Conservation (phyloP, 2,797 vertebrate species). For the Protosalanx chinensis region DNA sequence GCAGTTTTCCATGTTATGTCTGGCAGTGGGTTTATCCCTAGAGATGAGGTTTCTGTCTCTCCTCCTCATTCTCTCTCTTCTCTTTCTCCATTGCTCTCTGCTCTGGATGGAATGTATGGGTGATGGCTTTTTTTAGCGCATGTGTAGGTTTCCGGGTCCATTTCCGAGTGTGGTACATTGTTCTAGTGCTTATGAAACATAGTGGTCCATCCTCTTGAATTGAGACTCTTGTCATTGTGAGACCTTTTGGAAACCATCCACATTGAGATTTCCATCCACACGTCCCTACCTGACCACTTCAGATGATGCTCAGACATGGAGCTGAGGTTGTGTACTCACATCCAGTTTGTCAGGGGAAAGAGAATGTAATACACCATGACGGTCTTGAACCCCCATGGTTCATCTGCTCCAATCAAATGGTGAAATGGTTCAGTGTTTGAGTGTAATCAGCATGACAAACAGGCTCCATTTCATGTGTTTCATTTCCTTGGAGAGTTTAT, state of each 20-base stretch:
- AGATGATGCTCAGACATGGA: no score
- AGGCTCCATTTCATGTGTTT: conserved; percentile 1
- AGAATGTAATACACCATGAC: no score
- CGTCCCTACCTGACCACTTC: no score
- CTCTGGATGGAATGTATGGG: background rate
- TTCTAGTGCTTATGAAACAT: no score
- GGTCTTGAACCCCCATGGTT: no score
- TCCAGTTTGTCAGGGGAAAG: no score
- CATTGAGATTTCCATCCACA: no score
- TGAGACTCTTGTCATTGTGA: background rate
- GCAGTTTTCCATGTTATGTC: background rate
- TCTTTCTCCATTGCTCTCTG: no score
- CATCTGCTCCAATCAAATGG: no score
- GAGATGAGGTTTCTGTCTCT: conserved; percentile 1
- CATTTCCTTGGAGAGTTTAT: conserved; percentile 10
- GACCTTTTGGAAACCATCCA: no score
- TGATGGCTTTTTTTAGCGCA: conserved; percentile 1
- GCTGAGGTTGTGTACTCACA: no score
- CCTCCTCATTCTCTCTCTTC: background rate
- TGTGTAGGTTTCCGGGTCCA: background rate
- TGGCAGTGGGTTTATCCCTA: conserved; percentile 5
- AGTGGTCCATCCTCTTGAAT: background rate
- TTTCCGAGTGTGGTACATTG: background rate
- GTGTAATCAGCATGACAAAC: background rate
- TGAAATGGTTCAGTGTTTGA: background rate